phyloP scores from a whole-genome alignment of 2,888 invertebrate genomes.

The Germaria angustata region DNA sequence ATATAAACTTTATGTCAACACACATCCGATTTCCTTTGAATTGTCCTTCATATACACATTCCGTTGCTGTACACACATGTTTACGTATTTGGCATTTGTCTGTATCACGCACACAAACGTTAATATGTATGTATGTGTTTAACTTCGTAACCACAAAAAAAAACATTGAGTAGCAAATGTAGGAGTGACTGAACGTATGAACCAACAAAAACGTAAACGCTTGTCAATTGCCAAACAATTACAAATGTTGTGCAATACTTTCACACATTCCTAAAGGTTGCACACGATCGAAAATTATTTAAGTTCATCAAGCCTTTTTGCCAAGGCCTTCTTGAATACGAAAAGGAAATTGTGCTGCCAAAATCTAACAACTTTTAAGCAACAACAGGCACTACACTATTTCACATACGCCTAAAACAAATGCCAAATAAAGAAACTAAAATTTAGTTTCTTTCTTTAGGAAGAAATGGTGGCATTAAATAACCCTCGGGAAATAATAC shows the following conservation, averaged over 20 bases:
- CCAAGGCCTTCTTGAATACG: too few species aligned
- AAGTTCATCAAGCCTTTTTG: too few species aligned
- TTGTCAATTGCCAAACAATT: conserved; percentile 18
- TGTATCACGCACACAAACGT: too few species aligned
- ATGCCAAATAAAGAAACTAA: too few species aligned
- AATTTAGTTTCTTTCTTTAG: too few species aligned
- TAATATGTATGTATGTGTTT: not conserved
- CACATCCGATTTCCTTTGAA: conserved; percentile 48
- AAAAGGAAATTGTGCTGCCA: too few species aligned
- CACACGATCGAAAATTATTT: not conserved
- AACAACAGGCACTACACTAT: too few species aligned
- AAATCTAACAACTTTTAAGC: too few species aligned
- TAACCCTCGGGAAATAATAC: too few species aligned
- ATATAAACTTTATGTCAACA: conserved; percentile 37
- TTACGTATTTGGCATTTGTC: not conserved
- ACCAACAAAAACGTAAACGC: not conserved
- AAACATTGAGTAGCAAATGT: conserved; percentile 10
- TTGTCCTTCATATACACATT: conserved; percentile 3
- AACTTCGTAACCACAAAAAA: not conserved
- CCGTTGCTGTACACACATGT: not conserved
- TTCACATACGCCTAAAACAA: too few species aligned
- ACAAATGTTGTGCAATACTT: not conserved
- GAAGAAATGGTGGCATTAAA: too few species aligned
- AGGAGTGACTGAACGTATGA: not conserved
- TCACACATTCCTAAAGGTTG: not conserved